Evolutionary conservation across 92 coral and sea anemone species (phyloP).

Genomic region (Actinernus sp.): DNA sequence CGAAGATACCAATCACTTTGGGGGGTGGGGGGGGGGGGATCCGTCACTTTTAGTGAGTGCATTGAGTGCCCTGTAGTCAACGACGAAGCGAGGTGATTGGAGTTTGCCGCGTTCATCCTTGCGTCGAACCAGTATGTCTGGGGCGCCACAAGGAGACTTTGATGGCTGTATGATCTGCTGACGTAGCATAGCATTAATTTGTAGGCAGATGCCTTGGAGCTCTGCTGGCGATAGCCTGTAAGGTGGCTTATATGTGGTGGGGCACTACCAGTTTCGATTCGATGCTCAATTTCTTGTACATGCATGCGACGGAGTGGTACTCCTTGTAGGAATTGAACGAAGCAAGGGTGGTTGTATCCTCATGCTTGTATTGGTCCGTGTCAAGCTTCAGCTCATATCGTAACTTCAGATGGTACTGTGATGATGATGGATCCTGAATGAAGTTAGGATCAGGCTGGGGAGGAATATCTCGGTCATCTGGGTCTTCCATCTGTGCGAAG

Average conservation of each 20-base stretch:
- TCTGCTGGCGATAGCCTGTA: slow-evolving; percentile 50
- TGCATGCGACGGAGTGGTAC: slow-evolving; percentile 3
- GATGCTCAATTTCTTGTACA: slow-evolving; percentile 22
- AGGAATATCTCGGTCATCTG: too few relatives aligned
- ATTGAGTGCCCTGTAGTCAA: slow-evolving; percentile 17
- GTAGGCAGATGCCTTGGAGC: slow-evolving; percentile 32
- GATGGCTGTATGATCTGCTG: slow-evolving; percentile 39
- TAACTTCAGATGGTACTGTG: slow-evolving; percentile 18
- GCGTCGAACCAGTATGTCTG: slow-evolving; percentile 17
- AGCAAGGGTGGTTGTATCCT: slow-evolving; percentile 1
- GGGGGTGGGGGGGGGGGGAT: slow-evolving; percentile 24
- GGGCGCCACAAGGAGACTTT: slow-evolving; percentile 32
- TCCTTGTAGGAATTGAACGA: slow-evolving; percentile 6
- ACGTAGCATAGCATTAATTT: slow-evolving; percentile 21
- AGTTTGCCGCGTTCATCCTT: slow-evolving; percentile 15
- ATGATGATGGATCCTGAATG: slow-evolving; percentile 42
- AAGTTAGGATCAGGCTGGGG: slow-evolving; percentile 3
- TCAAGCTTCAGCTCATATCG: slow-evolving; percentile 11
- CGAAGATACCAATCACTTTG: too few relatives aligned
- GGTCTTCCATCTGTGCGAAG: slow-evolving; percentile 4
- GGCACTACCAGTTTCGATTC: slow-evolving; percentile 38
- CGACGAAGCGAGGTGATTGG: slow-evolving; percentile 2
- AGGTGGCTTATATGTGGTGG: slow-evolving; percentile 44
- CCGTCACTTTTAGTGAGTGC: slow-evolving; percentile 26
- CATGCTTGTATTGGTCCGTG: slow-evolving; percentile 8